Base-by-base conservation (phyloP, 2,888 invertebrate species). In the Phortica magna region DNA sequence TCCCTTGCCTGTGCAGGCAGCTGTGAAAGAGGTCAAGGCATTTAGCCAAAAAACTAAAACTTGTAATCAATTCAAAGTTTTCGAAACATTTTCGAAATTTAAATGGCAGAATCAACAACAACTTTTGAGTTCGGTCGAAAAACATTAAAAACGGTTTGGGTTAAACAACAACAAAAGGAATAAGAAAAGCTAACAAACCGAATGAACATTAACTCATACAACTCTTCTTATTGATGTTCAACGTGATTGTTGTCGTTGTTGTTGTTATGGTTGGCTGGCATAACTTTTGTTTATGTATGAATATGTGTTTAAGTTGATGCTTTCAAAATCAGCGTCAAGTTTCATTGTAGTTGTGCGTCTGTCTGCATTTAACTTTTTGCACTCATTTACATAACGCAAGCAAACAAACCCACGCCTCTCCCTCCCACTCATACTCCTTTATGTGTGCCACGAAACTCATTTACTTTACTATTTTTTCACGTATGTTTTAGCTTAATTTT, bases 311-410 rank as follows among this genome's bases (percentile, higher is more conserved):
- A 7, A 42, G 61, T 72, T 83, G 74, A 79, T 55, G 59, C 59
- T 19, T 59, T 59, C 59, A 59, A 64, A 39, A 64, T 64, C 14
- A 31, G 64, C 64, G 39, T 39, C 31, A 31, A 53, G 71, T 14
- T n/a, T 71, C 19, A 53, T 14, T 71, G n/a, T 71, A 12, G 9
- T 7, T 73, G 73, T 70, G 10, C n/a, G 43, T 42, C 22, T 61
- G 19, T 41, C 17, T 78, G 64, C 72, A 48, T 75, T 77, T 79
- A 74, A 77, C 74, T 77, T 77, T 59, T 43, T 75, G 71, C 74
- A 80, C 78, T 78, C 81, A 85, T 85, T 85, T 85, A 78, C 88
- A 87, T 87, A 83, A 71, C 19, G 2, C 43, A 43, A 70, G 53
- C 71, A 22, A n/a, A 14, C 53, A 48, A 19, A 22, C 22, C 65